Conservation (phyloP, 2,888 invertebrate genomes). For the Oasisia sp. region DNA sequence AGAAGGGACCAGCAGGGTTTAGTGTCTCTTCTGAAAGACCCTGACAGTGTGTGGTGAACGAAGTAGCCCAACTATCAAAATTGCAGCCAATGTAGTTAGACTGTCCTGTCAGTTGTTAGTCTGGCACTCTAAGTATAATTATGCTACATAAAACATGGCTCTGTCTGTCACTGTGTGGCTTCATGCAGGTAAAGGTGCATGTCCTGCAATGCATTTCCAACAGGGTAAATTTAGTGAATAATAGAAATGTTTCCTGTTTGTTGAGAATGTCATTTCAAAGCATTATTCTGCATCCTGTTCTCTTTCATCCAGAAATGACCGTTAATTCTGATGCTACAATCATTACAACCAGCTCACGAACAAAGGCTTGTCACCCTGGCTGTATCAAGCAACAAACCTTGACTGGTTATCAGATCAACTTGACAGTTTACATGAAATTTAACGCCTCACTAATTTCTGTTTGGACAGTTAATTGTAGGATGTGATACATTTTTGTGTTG, state of each 20-base stretch:
- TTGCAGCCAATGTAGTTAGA: too few relatives aligned
- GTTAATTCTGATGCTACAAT: background rate
- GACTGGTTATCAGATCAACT: background rate
- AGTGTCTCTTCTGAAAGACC: too few relatives aligned
- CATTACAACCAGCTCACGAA: background rate
- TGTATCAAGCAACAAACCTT: background rate
- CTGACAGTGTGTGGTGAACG: too few relatives aligned
- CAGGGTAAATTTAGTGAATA: too few relatives aligned
- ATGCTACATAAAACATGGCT: too few relatives aligned
- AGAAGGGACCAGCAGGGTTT: too few relatives aligned
- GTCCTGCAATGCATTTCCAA: too few relatives aligned
- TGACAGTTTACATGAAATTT: slow-evolving; percentile 17
- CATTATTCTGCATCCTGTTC: background rate
- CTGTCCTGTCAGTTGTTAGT: too few relatives aligned
- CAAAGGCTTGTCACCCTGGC: background rate
- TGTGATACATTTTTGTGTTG: background rate
- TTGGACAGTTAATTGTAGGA: slow-evolving; percentile 10
- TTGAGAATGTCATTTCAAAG: background rate
- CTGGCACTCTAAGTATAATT: too few relatives aligned
- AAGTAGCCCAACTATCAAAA: too few relatives aligned
- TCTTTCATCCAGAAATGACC: background rate
- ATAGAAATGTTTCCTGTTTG: background rate
- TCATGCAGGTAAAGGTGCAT: too few relatives aligned
- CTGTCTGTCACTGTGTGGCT: too few relatives aligned
- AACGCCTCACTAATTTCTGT: background rate